Base-by-base conservation (phyloP, 2,888 invertebrate species). In the Gymnoscelis rufifasciata region DNA sequence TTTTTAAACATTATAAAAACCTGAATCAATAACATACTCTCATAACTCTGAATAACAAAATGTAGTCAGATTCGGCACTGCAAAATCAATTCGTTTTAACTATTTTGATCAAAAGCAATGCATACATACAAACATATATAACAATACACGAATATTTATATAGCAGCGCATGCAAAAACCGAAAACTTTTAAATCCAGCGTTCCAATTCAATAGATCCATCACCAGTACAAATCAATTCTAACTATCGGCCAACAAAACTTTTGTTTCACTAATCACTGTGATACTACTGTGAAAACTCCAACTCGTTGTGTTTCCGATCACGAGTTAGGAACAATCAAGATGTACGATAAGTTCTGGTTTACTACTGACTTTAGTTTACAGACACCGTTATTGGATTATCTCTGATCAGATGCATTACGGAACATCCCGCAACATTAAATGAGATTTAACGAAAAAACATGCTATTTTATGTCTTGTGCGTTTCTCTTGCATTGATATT, bases 251-350 rank as follows among this genome's bases (percentile, higher is more conserved):
- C 48, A 54, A 49, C 54, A 54, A 51, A 58, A 54, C 57, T 64
- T 66, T 50, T 55, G 52, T 48, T 55, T 65, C 55, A 59, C 62
- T 64, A 68, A 68, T 67, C 62, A 64, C 58, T 50, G 50, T 51
- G 56, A 61, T 62, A 60, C 57, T 56, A 57, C 56, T 59, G 52
- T 59, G 53, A 62, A 65, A 68, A 66, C 59, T 66, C 62, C 36
- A 13, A 10, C 40, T 78, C 73, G 60, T 72, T 74, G 62, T 45
- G 40, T 78, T 73, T 73, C 75, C 62, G 66, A 64, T 71, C 78
- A 79, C 78, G 77, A 74, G 60, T 78, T 74, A 60, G 64, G 67
- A 77, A 80, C 78, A 80, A 81, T 80, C 78, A 76, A 78, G 73
- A 74, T 68, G 70, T 74, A 74, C 71, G 66, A 64, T 46, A 42